A percentile compares a stretch with the other conserved stretches of the same genome.
Evolutionary conservation across 2,797 vertebrate species (phyloP).

Genomic region (Protonibea diacanthus): DNA sequence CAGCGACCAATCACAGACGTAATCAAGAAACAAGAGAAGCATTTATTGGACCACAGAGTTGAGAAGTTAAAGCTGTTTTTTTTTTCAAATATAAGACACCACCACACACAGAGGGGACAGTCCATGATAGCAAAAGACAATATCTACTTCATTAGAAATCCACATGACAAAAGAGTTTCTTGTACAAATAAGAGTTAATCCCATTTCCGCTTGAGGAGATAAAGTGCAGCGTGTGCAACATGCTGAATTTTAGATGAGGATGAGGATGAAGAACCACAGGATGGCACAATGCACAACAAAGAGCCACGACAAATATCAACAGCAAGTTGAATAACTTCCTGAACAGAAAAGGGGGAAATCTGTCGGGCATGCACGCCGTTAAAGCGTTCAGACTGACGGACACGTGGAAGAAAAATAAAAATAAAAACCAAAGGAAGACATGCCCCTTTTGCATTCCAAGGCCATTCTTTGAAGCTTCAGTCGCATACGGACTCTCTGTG

Average conservation of each 20-base stretch:
- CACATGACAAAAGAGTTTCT: slow-evolving; percentile 2
- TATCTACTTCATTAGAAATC: slow-evolving; percentile 36
- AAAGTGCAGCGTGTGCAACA: slow-evolving; percentile 67
- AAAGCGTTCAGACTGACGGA: slow-evolving; percentile 54
- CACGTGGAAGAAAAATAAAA: slow-evolving; percentile 21
- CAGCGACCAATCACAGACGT: slow-evolving; percentile 37
- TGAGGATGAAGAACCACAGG: slow-evolving; percentile 53
- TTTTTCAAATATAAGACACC: slow-evolving; percentile 40
- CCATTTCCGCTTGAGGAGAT: slow-evolving; percentile 24
- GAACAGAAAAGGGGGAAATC: slow-evolving; percentile 39
- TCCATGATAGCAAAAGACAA: slow-evolving; percentile 51
- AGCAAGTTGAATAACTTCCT: slow-evolving; percentile 70
- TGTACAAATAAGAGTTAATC: slow-evolving; percentile 17
- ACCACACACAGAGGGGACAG: slow-evolving; percentile 61
- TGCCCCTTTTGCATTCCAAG: slow-evolving; percentile 87
- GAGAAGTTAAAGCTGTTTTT: slow-evolving; percentile 14
- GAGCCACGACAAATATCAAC: slow-evolving; percentile 42
- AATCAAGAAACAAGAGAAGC: slow-evolving; percentile 37
- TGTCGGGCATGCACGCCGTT: slow-evolving; percentile 70
- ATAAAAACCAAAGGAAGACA: slow-evolving; percentile 68
- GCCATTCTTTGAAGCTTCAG: slow-evolving; percentile 84
- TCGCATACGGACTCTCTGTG: slow-evolving; percentile 45
- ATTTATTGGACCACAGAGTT: slow-evolving; percentile 40
- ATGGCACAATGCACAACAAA: slow-evolving; percentile 39
- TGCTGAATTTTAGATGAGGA: slow-evolving; percentile 59